A percentile compares a stretch with the other conserved stretches of the same genome.
Evolutionary conservation across 2,113 vertebrate genomes (phyloP).

Genomic region (Albula goreensis): DNA sequence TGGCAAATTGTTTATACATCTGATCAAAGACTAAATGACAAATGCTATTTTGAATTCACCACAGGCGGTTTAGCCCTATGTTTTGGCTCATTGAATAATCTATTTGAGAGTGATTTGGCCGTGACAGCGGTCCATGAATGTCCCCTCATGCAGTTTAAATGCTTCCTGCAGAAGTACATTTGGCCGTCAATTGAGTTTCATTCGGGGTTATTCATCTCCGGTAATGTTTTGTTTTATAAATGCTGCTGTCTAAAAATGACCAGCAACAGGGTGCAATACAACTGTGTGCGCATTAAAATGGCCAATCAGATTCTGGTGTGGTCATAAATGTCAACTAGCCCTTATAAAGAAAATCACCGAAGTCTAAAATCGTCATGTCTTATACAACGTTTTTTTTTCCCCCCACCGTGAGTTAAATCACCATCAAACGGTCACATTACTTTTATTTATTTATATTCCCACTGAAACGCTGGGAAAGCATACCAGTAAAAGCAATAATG

Average conservation of each 20-base stretch:
- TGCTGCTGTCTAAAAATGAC: not conserved
- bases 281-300: not conserved
- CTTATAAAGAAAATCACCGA: not conserved
- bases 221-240: not conserved
- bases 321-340: not conserved
- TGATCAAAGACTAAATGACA: not conserved
- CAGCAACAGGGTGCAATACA: not conserved
- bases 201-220: not conserved
- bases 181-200: not conserved
- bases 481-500: conserved; percentile 8
- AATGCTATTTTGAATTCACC: not conserved
- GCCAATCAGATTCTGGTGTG: not conserved
- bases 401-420: not conserved
- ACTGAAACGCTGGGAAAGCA: not conserved
- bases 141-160: not conserved
- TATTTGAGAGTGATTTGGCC: not conserved
- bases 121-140: not conserved
- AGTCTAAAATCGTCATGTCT: conserved; percentile 19
- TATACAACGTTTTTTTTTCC: not conserved
- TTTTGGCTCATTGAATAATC: not conserved
- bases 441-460: not conserved
- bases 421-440: not conserved
- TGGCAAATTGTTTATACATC: not conserved
- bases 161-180: not conserved
- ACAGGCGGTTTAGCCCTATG: not conserved